Base-by-base conservation (phyloP, 2,797 vertebrate genomes). In the Karalla daura region DNA sequence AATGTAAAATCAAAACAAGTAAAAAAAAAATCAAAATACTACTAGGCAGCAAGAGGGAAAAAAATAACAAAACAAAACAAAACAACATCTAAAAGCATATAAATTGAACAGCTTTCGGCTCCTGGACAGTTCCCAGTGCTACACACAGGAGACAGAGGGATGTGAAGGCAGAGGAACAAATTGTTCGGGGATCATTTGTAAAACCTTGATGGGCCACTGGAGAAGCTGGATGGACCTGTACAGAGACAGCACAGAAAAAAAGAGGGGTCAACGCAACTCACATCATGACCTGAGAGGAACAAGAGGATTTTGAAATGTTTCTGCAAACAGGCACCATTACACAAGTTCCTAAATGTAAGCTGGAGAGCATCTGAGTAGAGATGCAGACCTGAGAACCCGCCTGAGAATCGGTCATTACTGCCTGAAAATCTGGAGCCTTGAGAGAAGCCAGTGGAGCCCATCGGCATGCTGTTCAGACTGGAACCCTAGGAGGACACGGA, bases 111-210 rank as follows among this genome's bases (percentile, higher is more conserved):
- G 27, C 18, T 24, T 55, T 51, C 7, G 35, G n/a, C n/a, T n/a
- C n/a, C n/a, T n/a, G n/a, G n/a, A n/a, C n/a, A n/a, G n/a, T n/a
- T n/a, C n/a, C n/a, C n/a, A n/a, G n/a, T n/a, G n/a, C n/a, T n/a
- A n/a, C n/a, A n/a, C n/a, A n/a, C n/a, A n/a, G n/a, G n/a, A n/a
- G n/a, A n/a, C n/a, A n/a, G n/a, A n/a, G n/a, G n/a, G n/a, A n/a
- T n/a, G n/a, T n/a, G n/a, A n/a, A n/a, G n/a, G n/a, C n/a, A n/a
- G n/a, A n/a, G n/a, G n/a, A n/a, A n/a, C n/a, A n/a, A n/a, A n/a
- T n/a, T n/a, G n/a, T n/a, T n/a, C n/a, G n/a, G n/a, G 17, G 18
- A 15, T 93, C 81, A 93, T 67, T 93, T 92, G 70, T 85, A 93
- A 75, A 63, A 94, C 70, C 90, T 84, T 47, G 60, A 3, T 7